Percentiles rank a stretch among this genome's conserved stretches.
Evolutionary conservation across 2,888 invertebrate species (phyloP).

Genomic region (Aspidapion aeneum): DNA sequence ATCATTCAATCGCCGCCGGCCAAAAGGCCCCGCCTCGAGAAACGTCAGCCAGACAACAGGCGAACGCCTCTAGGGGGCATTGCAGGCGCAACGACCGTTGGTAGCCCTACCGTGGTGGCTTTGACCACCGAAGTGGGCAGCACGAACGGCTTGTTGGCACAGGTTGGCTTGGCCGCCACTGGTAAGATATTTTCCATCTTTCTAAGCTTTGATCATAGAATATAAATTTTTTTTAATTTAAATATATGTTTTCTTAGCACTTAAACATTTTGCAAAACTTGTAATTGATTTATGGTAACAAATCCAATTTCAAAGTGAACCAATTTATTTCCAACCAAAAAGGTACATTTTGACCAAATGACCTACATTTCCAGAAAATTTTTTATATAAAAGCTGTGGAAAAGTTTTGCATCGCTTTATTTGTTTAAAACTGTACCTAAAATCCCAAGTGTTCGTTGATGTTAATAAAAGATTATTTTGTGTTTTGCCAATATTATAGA

Average conservation of each 20-base stretch:
- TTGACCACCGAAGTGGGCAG: slow-evolving; percentile 21
- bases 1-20: slow-evolving; percentile 2
- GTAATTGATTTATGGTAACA: too few species aligned
- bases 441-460: too few species aligned
- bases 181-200: slow-evolving; percentile 16
- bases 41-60: not conserved
- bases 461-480: too few species aligned
- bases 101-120: slow-evolving; percentile 4
- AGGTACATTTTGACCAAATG: too few species aligned
- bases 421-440: too few species aligned
- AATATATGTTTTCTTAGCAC: not conserved
- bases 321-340: too few species aligned
- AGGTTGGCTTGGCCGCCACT: slow-evolving; percentile 43
- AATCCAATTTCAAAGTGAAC: too few species aligned
- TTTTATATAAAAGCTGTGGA: too few species aligned
- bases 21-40: slow-evolving; percentile 8
- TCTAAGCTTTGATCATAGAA: not conserved
- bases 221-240: slow-evolving; percentile 1
- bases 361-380: not conserved
- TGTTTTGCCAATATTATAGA: too few species aligned
- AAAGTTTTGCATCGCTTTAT: too few species aligned
- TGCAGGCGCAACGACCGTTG: not conserved
- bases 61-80: not conserved
- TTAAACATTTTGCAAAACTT: too few species aligned
- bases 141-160: slow-evolving; percentile 44